Evolutionary conservation across 2,113 vertebrate species (phyloP).

Genomic region (Eolophus roseicapilla): DNA sequence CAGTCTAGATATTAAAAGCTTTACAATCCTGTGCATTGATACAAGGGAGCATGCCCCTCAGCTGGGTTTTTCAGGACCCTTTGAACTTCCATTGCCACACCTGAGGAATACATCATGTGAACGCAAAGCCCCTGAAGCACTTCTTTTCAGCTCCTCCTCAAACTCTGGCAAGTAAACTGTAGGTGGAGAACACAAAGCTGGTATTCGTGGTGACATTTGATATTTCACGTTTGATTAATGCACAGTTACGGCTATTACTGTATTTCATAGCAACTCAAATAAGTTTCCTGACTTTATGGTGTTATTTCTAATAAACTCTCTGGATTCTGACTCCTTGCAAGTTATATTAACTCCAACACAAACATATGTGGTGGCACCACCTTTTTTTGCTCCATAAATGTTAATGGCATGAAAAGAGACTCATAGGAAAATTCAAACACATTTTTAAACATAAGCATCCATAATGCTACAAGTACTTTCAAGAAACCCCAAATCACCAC

Average conservation of each 20-base stretch:
- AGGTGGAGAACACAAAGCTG: not conserved
- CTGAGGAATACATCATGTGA: not conserved
- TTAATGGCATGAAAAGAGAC: not conserved
- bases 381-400: not conserved
- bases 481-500: not conserved
- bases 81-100: not conserved
- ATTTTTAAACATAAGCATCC: not conserved
- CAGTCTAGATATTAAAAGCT: not conserved
- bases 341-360: not conserved
- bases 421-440: not conserved
- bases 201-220: not conserved
- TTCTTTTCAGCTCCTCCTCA: not conserved
- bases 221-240: not conserved
- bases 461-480: not conserved
- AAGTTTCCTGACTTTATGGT: not conserved
- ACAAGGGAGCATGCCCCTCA: not conserved
- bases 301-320: not conserved
- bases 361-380: rapidly evolving
- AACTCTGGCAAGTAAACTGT: not conserved
- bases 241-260: not conserved
- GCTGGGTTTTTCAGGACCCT: not conserved
- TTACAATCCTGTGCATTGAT: not conserved
- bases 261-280: not conserved
- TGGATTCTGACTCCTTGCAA: not conserved
- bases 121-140: not conserved